Evolutionary conservation across 2,113 vertebrate species (phyloP).

Genomic region (Peromyscus maniculatus): DNA sequence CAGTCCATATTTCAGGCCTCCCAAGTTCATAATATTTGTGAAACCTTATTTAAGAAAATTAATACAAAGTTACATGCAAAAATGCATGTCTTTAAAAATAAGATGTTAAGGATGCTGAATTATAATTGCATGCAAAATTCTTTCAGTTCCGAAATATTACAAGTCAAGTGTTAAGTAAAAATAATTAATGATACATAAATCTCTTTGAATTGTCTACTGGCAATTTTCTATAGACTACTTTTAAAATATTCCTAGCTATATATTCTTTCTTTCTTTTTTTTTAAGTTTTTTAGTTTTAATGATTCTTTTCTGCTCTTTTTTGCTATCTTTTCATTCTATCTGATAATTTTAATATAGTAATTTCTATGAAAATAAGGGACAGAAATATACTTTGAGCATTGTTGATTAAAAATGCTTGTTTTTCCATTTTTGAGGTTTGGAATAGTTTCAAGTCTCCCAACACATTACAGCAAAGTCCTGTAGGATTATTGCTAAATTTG

Average conservation of each 20-base stretch:
- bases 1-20: not conserved
- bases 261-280: not conserved
- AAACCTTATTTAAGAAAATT: not conserved
- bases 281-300: not conserved
- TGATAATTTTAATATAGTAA: not conserved
- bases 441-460: not conserved
- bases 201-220: not conserved
- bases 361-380: not conserved
- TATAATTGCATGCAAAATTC: not conserved
- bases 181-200: not conserved
- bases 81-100: not conserved
- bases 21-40: not conserved
- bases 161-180: not conserved
- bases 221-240: not conserved
- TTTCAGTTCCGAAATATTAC: not conserved
- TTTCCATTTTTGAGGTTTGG: not conserved
- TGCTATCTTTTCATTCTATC: not conserved
- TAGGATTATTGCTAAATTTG: not conserved
- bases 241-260: not conserved
- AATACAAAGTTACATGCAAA: slow-evolving; percentile 26
- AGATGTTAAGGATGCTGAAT: not conserved
- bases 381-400: not conserved
- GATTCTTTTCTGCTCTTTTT: not conserved
- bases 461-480: not conserved
- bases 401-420: not conserved